Conservation (phyloP, 2,113 vertebrate species). For the Urocolius indicus region DNA sequence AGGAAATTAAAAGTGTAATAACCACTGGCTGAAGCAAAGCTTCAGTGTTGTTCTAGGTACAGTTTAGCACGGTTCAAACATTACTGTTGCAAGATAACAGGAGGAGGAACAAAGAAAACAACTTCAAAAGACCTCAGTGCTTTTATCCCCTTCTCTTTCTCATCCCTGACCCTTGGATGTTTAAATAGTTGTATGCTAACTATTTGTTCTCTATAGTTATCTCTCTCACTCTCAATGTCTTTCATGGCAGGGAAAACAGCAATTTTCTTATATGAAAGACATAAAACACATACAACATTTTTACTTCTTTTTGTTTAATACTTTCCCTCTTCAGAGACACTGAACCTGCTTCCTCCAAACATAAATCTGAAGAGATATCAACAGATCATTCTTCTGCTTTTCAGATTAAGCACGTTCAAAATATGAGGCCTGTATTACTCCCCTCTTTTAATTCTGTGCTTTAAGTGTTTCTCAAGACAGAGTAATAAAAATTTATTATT, state of each 20-base stretch:
- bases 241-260: neutral
- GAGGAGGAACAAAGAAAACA: neutral
- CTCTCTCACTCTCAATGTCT: neutral
- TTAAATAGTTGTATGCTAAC: neutral
- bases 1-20: neutral
- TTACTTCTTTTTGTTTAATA: neutral
- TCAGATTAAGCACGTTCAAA: neutral
- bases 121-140: neutral
- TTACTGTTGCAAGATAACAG: neutral
- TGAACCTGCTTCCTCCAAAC: neutral
- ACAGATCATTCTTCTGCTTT: neutral
- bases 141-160: neutral
- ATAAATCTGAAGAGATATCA: neutral
- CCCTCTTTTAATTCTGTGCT: neutral
- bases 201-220: neutral
- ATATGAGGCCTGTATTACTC: neutral
- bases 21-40: neutral
- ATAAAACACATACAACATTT: neutral
- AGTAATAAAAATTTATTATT: constrained; percentile 2
- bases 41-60: neutral
- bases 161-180: neutral
- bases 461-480: neutral
- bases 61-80: neutral
- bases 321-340: neutral
- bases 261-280: neutral